Base-by-base conservation (phyloP, 2,797 vertebrate genomes). In the Melanotaenia boesemani region DNA sequence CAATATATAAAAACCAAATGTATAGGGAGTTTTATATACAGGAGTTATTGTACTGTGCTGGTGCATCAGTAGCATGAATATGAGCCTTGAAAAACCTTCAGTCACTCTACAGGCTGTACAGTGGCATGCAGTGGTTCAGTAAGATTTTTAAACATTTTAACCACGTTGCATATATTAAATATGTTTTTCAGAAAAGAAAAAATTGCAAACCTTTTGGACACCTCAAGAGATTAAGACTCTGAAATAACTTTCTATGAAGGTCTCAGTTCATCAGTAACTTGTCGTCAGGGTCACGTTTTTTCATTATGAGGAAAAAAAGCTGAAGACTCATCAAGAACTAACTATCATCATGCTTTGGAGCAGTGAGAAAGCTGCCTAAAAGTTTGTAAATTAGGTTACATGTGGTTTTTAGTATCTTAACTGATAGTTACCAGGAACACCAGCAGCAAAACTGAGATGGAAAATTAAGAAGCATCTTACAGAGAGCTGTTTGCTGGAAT, bases 21-120 rank as follows among this genome's bases (percentile, higher is more conserved):
- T 39, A 3, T 11, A 16, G 8, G 74, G 16, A 64, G 39, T 70
- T 77, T 71, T 55, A 69, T 67, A 74, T 48, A 44, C 37, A 28
- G 24, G n/a, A 65, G 36, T 52, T 28, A 65, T 74, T 63, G 28
- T 3, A 16, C 28, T 30, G 59, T 64, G 57, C 71, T 44, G 30
- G 12, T 37, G 39, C 15, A 76, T 20, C 57, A 28, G 11, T 58
- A 66, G 58, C n/a, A 66, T 55, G n/a, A 37, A 22, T 39, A 69
- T 10, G 55, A 41, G 50, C 56, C 54, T 62, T 46, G 24, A 54
- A 30, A 66, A 61, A 6, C 22, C 16, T 6, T 15, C n/a, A 56
- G 16, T 56, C 52, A 55, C 10, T 55, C 4, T 55, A 26, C 11
- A 4, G 20, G 46, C 50, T 54, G 22, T 54, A 52, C 20, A 52